Evolutionary conservation across 2,113 vertebrate species (phyloP), one percentile per base, ranked within the genome.

Genomic region (Calonectris borealis): DNA sequence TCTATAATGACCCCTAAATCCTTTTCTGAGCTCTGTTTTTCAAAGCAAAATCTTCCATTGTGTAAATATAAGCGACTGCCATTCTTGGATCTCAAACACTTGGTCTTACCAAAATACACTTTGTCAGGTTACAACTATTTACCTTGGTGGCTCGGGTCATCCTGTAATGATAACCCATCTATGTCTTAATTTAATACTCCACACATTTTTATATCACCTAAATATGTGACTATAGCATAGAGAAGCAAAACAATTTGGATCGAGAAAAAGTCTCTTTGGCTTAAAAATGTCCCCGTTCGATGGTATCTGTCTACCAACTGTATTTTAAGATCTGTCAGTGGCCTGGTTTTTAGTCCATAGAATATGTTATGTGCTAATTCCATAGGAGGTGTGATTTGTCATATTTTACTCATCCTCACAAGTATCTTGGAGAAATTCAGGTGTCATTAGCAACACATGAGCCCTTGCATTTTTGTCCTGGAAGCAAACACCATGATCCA

Each of bases 1-100:
- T 95, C 52, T 72, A 46, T 91, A 96, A 95, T 95, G 91, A 96
- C 90, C 54, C 61, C 49, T 87, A 93, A 96, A 96, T 87, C 96
- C 91, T 65, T 91, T 87, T 64, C 93, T 89, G 81, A 94, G 84
- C 87, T 93, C 84, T 93, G 57, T 91, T 96, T 97, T 89, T 82
- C 57, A 93, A 79, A 94, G 86, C 38, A n/a, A 91, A 90, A 32
- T 64, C 69, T 82, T 87, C 77, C 55, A 44, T 87, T 8, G 1
- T 89, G 62, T 60, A 91, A 89, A 89, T 87, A 52, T 66, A 94
- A 83, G 38, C 3, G 52, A 61, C 61, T 40, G 75, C 16, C 21
- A 13, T 93, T 76, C 61, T 65, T 94, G 73, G 10, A 87, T 82
- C 78, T 95, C 48, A 44, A 91, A 55, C 29, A 31, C 24, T 86